Evolutionary conservation across 2,888 invertebrate species (phyloP).

Genomic region (Scrobipalpa costella): DNA sequence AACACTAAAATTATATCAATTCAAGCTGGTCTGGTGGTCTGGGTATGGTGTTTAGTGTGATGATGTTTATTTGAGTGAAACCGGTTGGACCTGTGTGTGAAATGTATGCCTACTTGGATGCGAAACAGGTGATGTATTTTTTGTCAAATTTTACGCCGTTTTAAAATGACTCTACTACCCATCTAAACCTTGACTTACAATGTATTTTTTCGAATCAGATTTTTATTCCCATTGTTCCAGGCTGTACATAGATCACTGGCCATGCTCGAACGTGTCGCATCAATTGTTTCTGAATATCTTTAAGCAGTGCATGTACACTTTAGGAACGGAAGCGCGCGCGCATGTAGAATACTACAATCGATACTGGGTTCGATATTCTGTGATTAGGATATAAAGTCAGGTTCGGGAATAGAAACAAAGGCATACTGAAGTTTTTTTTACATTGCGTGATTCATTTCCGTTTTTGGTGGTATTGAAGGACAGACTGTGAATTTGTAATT

Average conservation of each 20-base stretch:
- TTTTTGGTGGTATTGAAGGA: background rate
- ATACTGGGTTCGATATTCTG: slow-evolving; percentile 33
- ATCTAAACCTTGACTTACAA: too few relatives aligned
- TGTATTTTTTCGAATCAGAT: too few relatives aligned
- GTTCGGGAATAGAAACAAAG: slow-evolving; percentile 28
- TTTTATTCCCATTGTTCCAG: background rate
- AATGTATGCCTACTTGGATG: too few relatives aligned
- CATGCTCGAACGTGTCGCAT: slow-evolving; percentile 48
- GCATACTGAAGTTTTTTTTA: background rate
- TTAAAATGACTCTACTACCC: too few relatives aligned
- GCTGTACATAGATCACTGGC: slow-evolving; percentile 52
- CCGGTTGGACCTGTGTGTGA: too few relatives aligned
- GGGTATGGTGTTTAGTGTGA: too few relatives aligned
- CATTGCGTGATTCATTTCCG: slow-evolving; percentile 15
- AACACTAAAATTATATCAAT: too few relatives aligned
- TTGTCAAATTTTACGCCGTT: too few relatives aligned
- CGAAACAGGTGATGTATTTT: too few relatives aligned
- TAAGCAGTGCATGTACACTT: slow-evolving; percentile 66
- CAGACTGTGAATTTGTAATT: slow-evolving; percentile 8
- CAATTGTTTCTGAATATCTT: slow-evolving; percentile 60
- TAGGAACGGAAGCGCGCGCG: slow-evolving; percentile 60
- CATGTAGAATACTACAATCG: slow-evolving; percentile 53
- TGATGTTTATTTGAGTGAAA: too few relatives aligned
- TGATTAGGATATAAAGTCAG: slow-evolving; percentile 29
- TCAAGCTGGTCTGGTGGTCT: too few relatives aligned